Percentiles rank a stretch among this genome's conserved stretches.
These are phyloP conservation scores for Australoheros facetus DNA, from an alignment of 2,797 vertebrate species.

Conservation along the genomic window DNA sequence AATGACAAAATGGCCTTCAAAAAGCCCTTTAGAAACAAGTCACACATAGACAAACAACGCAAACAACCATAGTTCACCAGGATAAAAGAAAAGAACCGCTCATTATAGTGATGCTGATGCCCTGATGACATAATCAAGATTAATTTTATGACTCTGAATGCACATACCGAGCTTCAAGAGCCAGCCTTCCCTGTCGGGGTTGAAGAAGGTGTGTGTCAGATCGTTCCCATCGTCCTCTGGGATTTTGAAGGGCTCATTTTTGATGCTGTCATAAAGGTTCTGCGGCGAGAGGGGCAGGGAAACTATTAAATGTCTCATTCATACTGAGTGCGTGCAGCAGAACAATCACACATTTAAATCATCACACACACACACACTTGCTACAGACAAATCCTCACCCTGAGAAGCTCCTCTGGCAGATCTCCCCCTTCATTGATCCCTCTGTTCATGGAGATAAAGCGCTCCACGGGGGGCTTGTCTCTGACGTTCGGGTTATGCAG, in stretches of 20 bases:
- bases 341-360: constrained; percentile 16
- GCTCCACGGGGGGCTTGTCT: constrained; percentile 94
- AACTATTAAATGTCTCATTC: constrained; percentile 10
- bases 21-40: background rate
- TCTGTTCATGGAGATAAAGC: constrained; percentile 97
- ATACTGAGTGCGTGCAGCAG: background rate
- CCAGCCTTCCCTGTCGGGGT: constrained; percentile 98
- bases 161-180: constrained; percentile 95
- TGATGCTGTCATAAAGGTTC: constrained; percentile 99
- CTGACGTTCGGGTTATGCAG: constrained; percentile 97
- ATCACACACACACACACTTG: background rate
- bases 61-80: background rate
- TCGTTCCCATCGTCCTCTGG: constrained; percentile 98
- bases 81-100: background rate
- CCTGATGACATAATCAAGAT: background rate
- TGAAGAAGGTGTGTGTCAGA: constrained; percentile 97
- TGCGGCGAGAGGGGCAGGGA: constrained; percentile 60
- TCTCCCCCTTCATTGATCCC: constrained; percentile 97
- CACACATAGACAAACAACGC: background rate
- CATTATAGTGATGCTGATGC: background rate
- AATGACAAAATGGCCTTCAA: background rate
- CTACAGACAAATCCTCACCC: constrained; percentile 80
- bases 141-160: background rate
- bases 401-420: constrained; percentile 94
- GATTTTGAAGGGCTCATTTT: constrained; percentile 98